phyloP scores from a whole-genome alignment of 1,140 invertebrate genomes.

The Anastatus disparis region DNA sequence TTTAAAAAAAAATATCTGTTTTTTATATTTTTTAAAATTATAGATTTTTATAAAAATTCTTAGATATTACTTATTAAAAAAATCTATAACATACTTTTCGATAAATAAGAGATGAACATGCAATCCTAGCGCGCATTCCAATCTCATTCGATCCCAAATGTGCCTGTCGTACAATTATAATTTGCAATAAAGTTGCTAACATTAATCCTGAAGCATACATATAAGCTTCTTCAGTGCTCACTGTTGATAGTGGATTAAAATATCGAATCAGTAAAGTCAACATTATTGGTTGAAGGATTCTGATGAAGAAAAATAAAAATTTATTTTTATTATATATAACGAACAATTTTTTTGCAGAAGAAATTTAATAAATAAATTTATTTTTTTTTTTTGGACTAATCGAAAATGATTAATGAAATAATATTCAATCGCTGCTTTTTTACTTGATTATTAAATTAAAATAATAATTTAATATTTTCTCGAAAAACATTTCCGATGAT shows the following conservation, averaged over 20 bases:
- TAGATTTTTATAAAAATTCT: too few species aligned
- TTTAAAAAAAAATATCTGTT: not conserved
- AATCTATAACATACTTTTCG: too few species aligned
- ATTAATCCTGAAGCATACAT: not conserved
- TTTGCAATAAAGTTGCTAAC: not conserved
- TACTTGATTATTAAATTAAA: too few species aligned
- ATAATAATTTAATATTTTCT: too few species aligned
- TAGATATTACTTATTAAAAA: not conserved
- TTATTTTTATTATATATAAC: not conserved
- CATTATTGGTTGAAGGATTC: conserved; percentile 5
- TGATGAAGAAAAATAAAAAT: not conserved
- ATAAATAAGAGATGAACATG: conserved; percentile 18
- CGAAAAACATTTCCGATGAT: too few species aligned
- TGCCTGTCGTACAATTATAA: conserved; percentile 1
- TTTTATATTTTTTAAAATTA: not conserved
- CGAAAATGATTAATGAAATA: not conserved
- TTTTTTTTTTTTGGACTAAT: not conserved
- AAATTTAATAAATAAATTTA: not conserved
- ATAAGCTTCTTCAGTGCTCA: conserved; percentile 8
- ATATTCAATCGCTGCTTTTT: too few species aligned
- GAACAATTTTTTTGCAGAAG: not conserved
- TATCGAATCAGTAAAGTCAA: not conserved
- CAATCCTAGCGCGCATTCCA: conserved; percentile 18
- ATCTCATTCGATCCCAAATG: conserved; percentile 1
- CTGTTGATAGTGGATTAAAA: not conserved